These are phyloP conservation scores for Acanthosoma haemorrhoidale DNA, from an alignment of 2,888 invertebrate genomes.

Conservation along the genomic window DNA sequence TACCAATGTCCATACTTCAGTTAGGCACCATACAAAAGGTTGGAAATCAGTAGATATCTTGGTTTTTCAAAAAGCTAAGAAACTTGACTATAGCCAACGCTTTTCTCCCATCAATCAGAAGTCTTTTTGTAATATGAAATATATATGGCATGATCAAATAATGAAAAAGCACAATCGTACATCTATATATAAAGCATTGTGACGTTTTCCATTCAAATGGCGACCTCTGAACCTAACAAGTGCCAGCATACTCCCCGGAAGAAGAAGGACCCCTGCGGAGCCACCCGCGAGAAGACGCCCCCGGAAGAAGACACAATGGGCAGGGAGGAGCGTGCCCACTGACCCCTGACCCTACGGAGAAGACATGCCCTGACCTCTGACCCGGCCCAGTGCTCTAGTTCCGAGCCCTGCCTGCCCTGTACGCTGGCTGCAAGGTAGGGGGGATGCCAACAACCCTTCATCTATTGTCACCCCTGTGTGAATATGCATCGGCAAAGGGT, in stretches of 20 bases:
- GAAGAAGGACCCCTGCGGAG: too few species aligned
- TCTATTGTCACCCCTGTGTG: background rate
- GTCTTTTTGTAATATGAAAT: too few species aligned
- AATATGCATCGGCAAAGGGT: constrained; percentile 4
- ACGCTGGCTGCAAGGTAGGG: background rate
- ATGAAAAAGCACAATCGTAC: too few species aligned
- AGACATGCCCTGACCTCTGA: background rate
- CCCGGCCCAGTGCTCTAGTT: constrained; percentile 5
- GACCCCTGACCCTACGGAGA: background rate
- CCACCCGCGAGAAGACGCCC: background rate
- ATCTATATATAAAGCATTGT: too few species aligned
- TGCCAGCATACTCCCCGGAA: background rate
- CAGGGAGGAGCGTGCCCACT: background rate
- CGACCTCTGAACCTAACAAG: background rate
- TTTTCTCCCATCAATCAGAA: too few species aligned
- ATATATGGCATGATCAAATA: too few species aligned
- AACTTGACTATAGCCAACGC: too few species aligned
- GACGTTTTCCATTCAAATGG: too few species aligned
- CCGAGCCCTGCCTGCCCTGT: background rate
- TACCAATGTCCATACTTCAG: too few species aligned
- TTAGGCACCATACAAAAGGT: too few species aligned
- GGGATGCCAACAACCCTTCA: background rate
- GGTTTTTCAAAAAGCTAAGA: too few species aligned
- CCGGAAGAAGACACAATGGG: background rate
- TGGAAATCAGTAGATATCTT: too few species aligned